Evolutionary conservation across 2,113 vertebrate species (phyloP).

Genomic region (Passerina amoena): DNA sequence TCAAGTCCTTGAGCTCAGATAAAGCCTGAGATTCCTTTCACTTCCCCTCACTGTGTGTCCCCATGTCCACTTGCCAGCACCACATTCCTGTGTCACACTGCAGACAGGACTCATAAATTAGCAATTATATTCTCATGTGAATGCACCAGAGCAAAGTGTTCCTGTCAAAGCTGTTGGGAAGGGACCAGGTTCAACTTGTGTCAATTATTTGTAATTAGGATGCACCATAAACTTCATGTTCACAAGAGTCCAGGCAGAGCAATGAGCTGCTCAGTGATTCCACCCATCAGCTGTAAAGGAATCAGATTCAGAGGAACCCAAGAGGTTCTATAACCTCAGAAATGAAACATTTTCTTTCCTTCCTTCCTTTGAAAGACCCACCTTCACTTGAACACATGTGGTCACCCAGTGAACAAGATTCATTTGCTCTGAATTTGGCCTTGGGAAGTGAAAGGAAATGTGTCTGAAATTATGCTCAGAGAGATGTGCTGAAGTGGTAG

Average conservation of each 20-base stretch:
- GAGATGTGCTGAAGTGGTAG: not conserved
- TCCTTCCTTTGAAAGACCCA: not conserved
- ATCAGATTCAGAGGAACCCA: not conserved
- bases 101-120: slow-evolving; percentile 50
- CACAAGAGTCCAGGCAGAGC: not conserved
- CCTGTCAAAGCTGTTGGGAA: not conserved
- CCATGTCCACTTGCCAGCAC: not conserved
- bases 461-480: not conserved
- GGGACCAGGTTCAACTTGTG: not conserved
- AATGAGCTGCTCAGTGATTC: not conserved
- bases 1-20: slow-evolving; percentile 20
- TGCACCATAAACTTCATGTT: not conserved
- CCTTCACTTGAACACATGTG: not conserved
- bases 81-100: slow-evolving; percentile 29
- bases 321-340: not conserved
- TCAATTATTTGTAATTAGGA: not conserved
- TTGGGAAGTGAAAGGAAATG: not conserved
- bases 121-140: not conserved
- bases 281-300: not conserved
- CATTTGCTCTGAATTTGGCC: not conserved
- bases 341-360: not conserved
- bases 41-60: not conserved
- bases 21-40: slow-evolving; percentile 23
- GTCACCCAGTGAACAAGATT: not conserved
- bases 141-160: not conserved